phyloP scores from a whole-genome alignment of 1,140 invertebrate genomes.

The Lutraria rhynchaena region DNA sequence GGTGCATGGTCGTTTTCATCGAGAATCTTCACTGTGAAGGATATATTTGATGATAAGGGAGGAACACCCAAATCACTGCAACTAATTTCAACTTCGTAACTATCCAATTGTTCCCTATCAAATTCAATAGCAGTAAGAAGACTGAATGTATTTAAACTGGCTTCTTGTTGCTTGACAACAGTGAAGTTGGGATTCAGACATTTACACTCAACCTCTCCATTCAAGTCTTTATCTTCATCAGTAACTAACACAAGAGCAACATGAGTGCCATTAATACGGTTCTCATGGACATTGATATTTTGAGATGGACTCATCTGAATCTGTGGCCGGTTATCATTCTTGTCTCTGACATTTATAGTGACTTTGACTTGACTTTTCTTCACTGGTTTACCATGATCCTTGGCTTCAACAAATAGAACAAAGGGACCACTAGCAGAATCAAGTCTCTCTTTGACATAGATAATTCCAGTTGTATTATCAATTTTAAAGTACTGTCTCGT shows the following conservation, averaged over 20 bases:
- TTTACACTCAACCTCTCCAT: conserved; percentile 73
- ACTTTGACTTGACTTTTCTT: conserved; percentile 65
- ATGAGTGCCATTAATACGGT: conserved; percentile 66
- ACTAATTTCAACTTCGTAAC: conserved; percentile 59
- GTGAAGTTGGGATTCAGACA: conserved; percentile 38
- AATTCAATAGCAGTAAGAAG: conserved; percentile 28
- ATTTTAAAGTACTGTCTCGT: conserved; percentile 19
- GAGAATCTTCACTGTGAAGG: conserved; percentile 74
- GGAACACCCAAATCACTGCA: conserved; percentile 74
- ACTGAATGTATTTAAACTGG: conserved; percentile 16
- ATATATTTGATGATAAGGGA: conserved; percentile 60
- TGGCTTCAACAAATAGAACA: conserved; percentile 70
- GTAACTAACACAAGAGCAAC: conserved; percentile 75
- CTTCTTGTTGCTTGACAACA: conserved; percentile 3
- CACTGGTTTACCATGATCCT: conserved; percentile 67
- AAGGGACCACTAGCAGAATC: conserved; percentile 86
- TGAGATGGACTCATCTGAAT: conserved; percentile 72
- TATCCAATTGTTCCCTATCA: conserved; percentile 61
- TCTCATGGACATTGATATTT: conserved; percentile 67
- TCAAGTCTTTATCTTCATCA: conserved; percentile 75
- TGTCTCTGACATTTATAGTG: conserved; percentile 71
- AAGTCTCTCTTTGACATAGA: conserved; percentile 83
- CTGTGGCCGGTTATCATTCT: conserved; percentile 74
- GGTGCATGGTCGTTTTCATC: conserved; percentile 78
- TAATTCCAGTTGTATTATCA: conserved; percentile 65